phyloP scores from a whole-genome alignment of 2,113 vertebrate species.

The Phodopus roborovskii region DNA sequence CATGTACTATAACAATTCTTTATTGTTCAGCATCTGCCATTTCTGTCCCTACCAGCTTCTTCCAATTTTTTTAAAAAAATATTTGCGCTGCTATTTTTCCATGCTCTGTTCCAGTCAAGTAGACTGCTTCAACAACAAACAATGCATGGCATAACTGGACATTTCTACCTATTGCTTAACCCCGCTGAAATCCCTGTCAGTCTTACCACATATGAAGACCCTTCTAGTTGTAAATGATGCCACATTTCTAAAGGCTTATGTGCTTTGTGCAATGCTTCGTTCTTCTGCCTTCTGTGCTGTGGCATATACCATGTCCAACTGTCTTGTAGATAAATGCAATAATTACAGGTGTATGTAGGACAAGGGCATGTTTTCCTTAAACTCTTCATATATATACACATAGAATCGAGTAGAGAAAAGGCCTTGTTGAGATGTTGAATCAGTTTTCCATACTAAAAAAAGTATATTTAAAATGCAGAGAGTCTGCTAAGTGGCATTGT shows the following conservation, averaged over 20 bases:
- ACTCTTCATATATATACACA: neutral
- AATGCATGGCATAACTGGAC: neutral
- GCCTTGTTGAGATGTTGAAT: neutral
- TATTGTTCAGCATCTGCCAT: neutral
- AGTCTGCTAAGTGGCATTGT: neutral
- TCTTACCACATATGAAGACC: neutral
- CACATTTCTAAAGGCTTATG: neutral
- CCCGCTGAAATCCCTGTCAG: neutral
- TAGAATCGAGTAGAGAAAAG: neutral
- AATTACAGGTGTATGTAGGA: neutral
- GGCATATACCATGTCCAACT: neutral
- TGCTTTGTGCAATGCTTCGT: neutral
- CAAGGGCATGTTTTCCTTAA: neutral
- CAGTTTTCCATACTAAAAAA: neutral
- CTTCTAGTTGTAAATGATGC: neutral
- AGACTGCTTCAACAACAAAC: neutral
- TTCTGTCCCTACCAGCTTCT: neutral
- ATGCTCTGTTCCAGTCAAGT: neutral
- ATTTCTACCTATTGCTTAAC: neutral
- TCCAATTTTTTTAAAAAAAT: neutral
- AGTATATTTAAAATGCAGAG: constrained; percentile 5
- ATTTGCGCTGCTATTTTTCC: neutral
- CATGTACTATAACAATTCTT: neutral
- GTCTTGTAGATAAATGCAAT: neutral
- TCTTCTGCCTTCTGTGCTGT: neutral